Percentiles rank a stretch among this genome's conserved stretches.
phyloP scores from a whole-genome alignment of 2,888 invertebrate species.

The Cryptocephalus moraei region DNA sequence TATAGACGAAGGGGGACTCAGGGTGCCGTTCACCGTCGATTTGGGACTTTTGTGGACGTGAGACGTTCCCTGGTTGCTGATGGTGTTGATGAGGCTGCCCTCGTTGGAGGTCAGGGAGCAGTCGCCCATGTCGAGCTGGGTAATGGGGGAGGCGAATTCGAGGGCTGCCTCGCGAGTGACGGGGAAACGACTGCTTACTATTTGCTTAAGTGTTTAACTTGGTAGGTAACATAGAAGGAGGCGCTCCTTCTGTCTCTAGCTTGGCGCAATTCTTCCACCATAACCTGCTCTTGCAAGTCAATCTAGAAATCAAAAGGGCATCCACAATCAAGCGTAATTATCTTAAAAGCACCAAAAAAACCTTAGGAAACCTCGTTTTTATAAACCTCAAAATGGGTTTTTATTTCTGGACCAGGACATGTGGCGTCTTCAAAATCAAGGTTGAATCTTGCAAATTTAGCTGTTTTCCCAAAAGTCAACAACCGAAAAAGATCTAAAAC shows the following conservation, averaged over 20 bases:
- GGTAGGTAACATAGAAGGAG: slow-evolving; percentile 84
- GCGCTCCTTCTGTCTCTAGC: slow-evolving; percentile 88
- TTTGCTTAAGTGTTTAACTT: slow-evolving; percentile 48
- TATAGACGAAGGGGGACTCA: slow-evolving; percentile 27
- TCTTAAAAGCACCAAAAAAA: no score
- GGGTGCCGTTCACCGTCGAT: slow-evolving; percentile 24
- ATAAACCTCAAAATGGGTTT: no score
- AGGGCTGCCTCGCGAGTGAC: slow-evolving; percentile 83
- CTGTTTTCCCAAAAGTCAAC: no score
- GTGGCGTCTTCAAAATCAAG: no score
- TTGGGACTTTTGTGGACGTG: slow-evolving; percentile 26
- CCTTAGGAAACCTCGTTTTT: no score
- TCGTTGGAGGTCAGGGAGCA: slow-evolving; percentile 49
- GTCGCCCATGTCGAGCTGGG: slow-evolving; percentile 89
- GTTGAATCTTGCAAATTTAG: no score
- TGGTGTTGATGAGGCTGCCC: slow-evolving; percentile 41
- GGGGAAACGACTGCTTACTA: slow-evolving; percentile 80
- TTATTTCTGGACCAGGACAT: no score
- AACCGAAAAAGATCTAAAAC: no score
- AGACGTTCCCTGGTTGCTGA: slow-evolving; percentile 28
- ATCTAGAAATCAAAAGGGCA: no score
- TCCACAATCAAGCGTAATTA: no score
- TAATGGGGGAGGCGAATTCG: slow-evolving; percentile 89
- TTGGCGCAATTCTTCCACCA: slow-evolving; percentile 87
- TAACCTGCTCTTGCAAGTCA: slow-evolving; percentile 83